Conservation (phyloP, 1,140 invertebrate species). For the Hormaphis cornu region DNA sequence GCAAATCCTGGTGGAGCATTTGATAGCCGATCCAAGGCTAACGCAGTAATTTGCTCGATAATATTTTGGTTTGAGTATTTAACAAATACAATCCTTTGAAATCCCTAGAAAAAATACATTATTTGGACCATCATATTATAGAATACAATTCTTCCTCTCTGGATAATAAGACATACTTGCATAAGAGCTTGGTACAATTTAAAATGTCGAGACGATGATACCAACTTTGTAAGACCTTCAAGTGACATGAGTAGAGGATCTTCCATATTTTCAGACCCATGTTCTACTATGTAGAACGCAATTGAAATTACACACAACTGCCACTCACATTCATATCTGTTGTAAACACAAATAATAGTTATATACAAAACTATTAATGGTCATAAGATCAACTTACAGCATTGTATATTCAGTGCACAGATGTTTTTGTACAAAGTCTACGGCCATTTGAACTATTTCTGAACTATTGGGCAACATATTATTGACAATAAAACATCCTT, state of each 20-base stretch:
- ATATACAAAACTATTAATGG: not conserved
- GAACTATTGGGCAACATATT: not conserved
- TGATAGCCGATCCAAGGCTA: slow-evolving; percentile 62
- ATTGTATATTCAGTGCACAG: slow-evolving; percentile 26
- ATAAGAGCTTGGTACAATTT: slow-evolving; percentile 35
- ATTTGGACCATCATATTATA: too few species aligned
- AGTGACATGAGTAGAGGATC: slow-evolving; percentile 24
- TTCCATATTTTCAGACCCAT: not conserved
- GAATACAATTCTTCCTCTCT: too few species aligned
- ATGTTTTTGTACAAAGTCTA: slow-evolving; percentile 26
- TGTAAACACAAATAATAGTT: not conserved
- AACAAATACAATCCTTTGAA: slow-evolving; percentile 60
- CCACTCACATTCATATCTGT: slow-evolving; percentile 26
- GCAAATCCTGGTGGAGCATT: slow-evolving; percentile 57
- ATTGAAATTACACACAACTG: slow-evolving; percentile 30
- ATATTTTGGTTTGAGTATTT: slow-evolving; percentile 48
- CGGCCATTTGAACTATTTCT: slow-evolving; percentile 21
- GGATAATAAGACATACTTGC: slow-evolving; percentile 34
- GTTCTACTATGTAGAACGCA: slow-evolving; percentile 26
- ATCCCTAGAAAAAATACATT: slow-evolving; percentile 52
- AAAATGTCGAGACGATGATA: slow-evolving; percentile 29
- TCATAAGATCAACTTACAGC: not conserved
- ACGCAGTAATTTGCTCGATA: slow-evolving; percentile 60
- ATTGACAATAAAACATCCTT: slow-evolving; percentile 43
- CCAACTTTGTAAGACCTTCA: slow-evolving; percentile 31